phyloP scores from a whole-genome alignment of 2,888 invertebrate genomes.

The Herminia tarsipennalis region DNA sequence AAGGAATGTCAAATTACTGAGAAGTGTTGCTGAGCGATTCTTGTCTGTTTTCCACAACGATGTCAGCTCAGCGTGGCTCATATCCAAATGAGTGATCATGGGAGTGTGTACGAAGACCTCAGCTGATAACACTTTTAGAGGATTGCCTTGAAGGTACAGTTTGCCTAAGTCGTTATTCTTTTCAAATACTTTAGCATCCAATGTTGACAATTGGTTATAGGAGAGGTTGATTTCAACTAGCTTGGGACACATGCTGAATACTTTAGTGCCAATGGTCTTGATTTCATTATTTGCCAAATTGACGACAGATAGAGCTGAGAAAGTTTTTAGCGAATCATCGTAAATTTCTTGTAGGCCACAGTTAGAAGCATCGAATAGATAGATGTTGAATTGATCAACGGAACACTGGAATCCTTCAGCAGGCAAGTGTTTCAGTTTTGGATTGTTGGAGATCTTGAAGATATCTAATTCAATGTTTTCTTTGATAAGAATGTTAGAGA shows the following conservation, averaged over 20 bases:
- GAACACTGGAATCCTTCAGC: slow-evolving; percentile 87
- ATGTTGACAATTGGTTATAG: slow-evolving; percentile 87
- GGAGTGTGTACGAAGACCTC: slow-evolving; percentile 88
- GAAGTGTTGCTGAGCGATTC: slow-evolving; percentile 72
- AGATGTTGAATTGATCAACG: slow-evolving; percentile 87
- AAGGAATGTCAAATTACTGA: slow-evolving; percentile 83
- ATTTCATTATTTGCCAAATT: slow-evolving; percentile 89
- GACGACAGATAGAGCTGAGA: slow-evolving; percentile 89
- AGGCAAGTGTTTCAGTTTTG: slow-evolving; percentile 88
- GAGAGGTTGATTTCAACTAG: slow-evolving; percentile 90
- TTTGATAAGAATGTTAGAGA: slow-evolving; percentile 89
- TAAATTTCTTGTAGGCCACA: slow-evolving; percentile 88
- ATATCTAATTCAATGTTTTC: slow-evolving; percentile 89
- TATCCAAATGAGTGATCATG: slow-evolving; percentile 88
- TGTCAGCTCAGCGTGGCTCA: slow-evolving; percentile 89
- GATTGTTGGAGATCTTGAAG: slow-evolving; percentile 90
- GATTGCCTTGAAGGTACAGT: slow-evolving; percentile 90
- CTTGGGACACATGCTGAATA: slow-evolving; percentile 84
- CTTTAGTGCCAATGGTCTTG: slow-evolving; percentile 82
- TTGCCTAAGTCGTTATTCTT: slow-evolving; percentile 88
- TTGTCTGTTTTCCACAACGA: slow-evolving; percentile 87
- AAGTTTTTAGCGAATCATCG: slow-evolving; percentile 88
- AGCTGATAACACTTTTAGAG: slow-evolving; percentile 87
- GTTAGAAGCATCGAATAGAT: slow-evolving; percentile 90
- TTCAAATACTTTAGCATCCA: slow-evolving; percentile 88